phyloP scores from a whole-genome alignment of 2,888 invertebrate genomes.

The Aphodius sticticus region DNA sequence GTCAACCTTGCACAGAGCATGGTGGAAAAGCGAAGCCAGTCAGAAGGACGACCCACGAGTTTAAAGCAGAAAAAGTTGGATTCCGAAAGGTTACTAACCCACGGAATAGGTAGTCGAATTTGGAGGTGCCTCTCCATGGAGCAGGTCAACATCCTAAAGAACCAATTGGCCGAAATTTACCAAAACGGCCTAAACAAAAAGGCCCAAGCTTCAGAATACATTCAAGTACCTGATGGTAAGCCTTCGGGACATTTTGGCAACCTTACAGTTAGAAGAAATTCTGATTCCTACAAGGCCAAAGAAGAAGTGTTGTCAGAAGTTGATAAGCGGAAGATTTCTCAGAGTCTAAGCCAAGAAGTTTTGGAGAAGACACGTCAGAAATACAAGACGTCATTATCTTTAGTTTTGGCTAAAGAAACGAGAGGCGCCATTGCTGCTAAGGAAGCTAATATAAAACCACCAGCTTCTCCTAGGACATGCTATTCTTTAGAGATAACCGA shows the following conservation, averaged over 20 bases:
- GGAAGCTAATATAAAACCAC: conserved; percentile 59
- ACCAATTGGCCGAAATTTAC: conserved; percentile 83
- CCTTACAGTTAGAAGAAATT: conserved; percentile 61
- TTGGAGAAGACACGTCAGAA: conserved; percentile 65
- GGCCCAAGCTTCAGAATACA: conserved; percentile 59
- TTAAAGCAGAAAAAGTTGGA: conserved; percentile 48
- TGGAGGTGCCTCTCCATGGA: conserved; percentile 88
- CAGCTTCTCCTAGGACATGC: conserved; percentile 60
- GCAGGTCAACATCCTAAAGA: conserved; percentile 81
- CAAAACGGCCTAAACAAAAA: conserved; percentile 57
- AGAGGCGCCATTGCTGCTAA: conserved; percentile 68
- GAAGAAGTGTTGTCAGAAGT: conserved; percentile 63
- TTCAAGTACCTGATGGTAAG: conserved; percentile 64
- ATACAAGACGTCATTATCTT: conserved; percentile 53
- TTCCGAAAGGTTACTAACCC: conserved; percentile 55
- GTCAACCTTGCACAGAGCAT: conserved; percentile 79
- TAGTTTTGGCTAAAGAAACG: conserved; percentile 65
- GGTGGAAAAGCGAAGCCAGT: conserved; percentile 65
- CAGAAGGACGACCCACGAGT: conserved; percentile 56
- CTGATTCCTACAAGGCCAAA: conserved; percentile 48
- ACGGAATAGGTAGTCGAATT: conserved; percentile 76
- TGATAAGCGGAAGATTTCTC: conserved; percentile 77
- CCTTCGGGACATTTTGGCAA: background rate
- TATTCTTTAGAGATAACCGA: conserved; percentile 61
- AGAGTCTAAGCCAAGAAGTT: conserved; percentile 77